phyloP scores from a whole-genome alignment of 2,113 vertebrate species.

The Antigone vipio region DNA sequence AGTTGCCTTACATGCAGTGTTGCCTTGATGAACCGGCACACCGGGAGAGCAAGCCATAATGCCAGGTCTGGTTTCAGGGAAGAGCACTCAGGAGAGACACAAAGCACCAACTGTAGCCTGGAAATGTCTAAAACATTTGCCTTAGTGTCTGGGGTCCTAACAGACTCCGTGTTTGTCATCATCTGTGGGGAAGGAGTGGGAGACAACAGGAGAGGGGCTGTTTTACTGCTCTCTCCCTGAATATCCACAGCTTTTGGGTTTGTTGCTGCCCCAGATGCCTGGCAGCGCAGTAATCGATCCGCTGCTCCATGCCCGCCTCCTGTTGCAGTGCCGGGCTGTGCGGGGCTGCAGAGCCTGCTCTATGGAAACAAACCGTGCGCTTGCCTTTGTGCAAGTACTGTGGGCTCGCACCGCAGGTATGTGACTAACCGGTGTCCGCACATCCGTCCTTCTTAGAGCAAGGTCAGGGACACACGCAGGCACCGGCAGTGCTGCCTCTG shows the following conservation, averaged over 20 bases:
- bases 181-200: not conserved
- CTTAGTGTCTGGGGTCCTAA: not conserved
- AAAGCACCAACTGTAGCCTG: not conserved
- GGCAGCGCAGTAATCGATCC: not conserved
- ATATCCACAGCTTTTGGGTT: not conserved
- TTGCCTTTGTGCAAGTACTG: not conserved
- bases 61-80: not conserved
- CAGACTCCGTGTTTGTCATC: not conserved
- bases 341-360: fast-evolving
- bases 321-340: not conserved
- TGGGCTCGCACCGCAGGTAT: not conserved
- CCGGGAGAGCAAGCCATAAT: fast-evolving
- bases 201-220: not conserved
- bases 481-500: fast-evolving
- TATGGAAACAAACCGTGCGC: fast-evolving
- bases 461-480: not conserved
- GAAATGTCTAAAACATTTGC: not conserved
- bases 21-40: fast-evolving
- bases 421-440: fast-evolving
- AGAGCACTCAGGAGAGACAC: not conserved
- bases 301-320: not conserved
- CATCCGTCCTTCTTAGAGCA: not conserved
- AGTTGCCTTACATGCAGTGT: fast-evolving
- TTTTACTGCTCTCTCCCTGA: not conserved
- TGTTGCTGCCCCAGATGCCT: not conserved